Percentiles rank a stretch among this genome's conserved stretches.
These are phyloP conservation scores for Drosophila jambulina DNA, from an alignment of 1,140 invertebrate species.

Conservation along the genomic window DNA sequence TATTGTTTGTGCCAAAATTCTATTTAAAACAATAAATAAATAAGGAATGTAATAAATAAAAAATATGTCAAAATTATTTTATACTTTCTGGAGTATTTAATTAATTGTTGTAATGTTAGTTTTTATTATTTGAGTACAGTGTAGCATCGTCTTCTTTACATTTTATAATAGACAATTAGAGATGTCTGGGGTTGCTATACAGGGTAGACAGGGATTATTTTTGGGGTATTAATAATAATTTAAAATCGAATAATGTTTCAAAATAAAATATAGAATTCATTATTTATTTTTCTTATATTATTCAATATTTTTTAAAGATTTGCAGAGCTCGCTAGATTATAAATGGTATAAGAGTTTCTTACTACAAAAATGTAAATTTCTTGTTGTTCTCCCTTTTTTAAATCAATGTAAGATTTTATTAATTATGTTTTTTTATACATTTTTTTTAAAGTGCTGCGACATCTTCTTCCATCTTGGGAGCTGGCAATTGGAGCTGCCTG, in stretches of 20 bases:
- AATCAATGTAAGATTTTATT: background rate
- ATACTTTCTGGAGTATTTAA: background rate
- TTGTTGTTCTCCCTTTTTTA: background rate
- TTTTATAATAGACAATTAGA: slow-evolving; percentile 24
- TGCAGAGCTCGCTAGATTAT: background rate
- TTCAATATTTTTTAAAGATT: background rate
- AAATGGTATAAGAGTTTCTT: too few relatives aligned
- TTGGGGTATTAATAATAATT: background rate
- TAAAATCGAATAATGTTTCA: too few relatives aligned
- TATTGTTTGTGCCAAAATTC: too few relatives aligned
- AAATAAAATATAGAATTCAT: background rate
- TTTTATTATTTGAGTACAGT: background rate
- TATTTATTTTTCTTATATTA: background rate
- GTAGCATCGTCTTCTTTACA: background rate
- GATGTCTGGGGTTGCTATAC: slow-evolving; percentile 14
- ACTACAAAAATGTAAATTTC: background rate
- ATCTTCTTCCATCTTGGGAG: slow-evolving; percentile 50
- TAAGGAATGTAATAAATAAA: background rate
- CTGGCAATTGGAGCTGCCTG: slow-evolving; percentile 50
- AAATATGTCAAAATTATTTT: background rate
- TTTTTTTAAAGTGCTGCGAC: slow-evolving; percentile 15
- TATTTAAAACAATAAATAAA: background rate
- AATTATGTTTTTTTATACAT: background rate
- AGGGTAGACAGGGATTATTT: background rate
- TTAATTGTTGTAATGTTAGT: background rate